Evolutionary conservation across 2,113 vertebrate species (phyloP).

Genomic region (Shinisaurus crocodilurus): DNA sequence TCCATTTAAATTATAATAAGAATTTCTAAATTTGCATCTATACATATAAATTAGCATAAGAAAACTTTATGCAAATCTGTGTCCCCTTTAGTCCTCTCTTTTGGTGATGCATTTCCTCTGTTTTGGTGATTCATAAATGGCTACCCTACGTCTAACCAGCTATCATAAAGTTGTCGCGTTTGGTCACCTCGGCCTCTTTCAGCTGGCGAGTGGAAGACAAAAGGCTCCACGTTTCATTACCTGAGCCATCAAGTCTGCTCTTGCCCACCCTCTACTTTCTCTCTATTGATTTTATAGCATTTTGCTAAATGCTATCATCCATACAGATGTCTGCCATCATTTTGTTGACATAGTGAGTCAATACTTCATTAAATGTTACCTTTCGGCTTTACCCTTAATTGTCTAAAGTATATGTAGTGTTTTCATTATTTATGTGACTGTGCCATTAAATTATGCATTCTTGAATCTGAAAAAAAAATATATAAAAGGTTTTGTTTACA

Average conservation of each 20-base stretch:
- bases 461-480: constrained; percentile 49
- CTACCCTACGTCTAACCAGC: no score
- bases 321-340: constrained; percentile 60
- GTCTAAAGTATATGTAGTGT: constrained; percentile 64
- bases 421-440: constrained; percentile 72
- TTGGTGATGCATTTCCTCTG: no score
- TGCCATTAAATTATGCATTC: constrained; percentile 68
- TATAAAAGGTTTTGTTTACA: constrained; percentile 63
- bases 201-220: constrained; percentile 42
- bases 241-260: constrained; percentile 55
- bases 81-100: no score
- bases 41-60: no score
- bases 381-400: constrained; percentile 69
- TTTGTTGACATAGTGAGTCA: constrained; percentile 66
- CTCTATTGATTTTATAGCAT: constrained; percentile 64
- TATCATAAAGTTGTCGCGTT: no score
- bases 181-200: constrained; percentile 36
- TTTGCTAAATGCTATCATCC: constrained; percentile 66
- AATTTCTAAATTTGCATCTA: no score
- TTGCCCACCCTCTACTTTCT: constrained; percentile 35
- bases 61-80: no score
- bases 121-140: no score
- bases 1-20: no score
- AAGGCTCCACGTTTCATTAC: constrained; percentile 60
- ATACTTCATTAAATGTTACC: constrained; percentile 72